Conservation (phyloP, 2,113 vertebrate species). For the Chiloscyllium plagiosum region DNA sequence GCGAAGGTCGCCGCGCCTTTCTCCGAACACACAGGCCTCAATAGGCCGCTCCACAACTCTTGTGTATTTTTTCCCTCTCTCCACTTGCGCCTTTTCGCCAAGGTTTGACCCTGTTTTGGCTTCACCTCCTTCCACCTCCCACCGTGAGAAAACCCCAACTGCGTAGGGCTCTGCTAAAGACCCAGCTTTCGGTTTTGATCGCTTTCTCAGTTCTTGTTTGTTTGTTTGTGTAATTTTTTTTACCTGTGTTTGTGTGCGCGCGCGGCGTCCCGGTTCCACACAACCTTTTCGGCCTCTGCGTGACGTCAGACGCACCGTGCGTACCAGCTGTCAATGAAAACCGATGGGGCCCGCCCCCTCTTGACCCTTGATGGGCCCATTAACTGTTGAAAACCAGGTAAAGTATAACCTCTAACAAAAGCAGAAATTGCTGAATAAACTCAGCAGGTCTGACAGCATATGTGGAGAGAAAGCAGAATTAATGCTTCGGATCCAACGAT, state of each 20-base stretch:
- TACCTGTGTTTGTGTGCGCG: conserved; percentile 25
- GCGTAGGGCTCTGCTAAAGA: not conserved
- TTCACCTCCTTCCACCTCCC: not conserved
- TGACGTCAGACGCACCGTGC: conserved; percentile 23
- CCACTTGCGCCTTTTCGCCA: not conserved
- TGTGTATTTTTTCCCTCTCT: not conserved
- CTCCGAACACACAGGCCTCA: too few relatives aligned
- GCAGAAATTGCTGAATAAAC: too few relatives aligned
- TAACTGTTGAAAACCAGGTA: not conserved
- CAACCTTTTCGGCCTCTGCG: not conserved
- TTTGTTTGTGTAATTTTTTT: not conserved
- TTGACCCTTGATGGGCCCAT: not conserved
- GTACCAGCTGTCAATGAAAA: not conserved
- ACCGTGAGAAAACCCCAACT: not conserved
- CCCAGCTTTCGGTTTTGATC: not conserved
- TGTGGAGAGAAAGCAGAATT: too few relatives aligned
- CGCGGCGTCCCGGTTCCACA: not conserved
- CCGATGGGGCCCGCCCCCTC: not conserved
- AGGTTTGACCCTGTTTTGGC: conserved; percentile 11
- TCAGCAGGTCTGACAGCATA: too few relatives aligned
- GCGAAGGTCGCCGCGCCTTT: not conserved
- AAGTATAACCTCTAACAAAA: too few relatives aligned
- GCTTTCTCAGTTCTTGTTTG: not conserved
- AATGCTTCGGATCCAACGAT: too few relatives aligned
- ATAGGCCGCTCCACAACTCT: too few relatives aligned